These are phyloP conservation scores for Prochilodus magdalenae DNA, from an alignment of 2,113 vertebrate species.

Conservation along the genomic window DNA sequence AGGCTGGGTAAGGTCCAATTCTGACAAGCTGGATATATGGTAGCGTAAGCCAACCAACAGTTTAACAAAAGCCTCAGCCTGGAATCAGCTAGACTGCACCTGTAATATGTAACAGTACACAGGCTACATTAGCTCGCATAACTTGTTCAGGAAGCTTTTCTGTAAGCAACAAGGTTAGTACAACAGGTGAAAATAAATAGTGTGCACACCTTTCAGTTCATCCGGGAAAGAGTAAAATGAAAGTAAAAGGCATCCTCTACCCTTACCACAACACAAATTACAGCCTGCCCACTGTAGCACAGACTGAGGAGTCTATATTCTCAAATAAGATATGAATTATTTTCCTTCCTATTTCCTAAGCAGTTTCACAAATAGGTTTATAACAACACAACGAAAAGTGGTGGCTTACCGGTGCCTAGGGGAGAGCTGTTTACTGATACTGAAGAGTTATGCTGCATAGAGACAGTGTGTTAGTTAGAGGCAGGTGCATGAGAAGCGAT, in stretches of 20 bases:
- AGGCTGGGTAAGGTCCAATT: background rate
- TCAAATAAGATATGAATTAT: background rate
- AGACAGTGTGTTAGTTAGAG: background rate
- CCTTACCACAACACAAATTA: background rate
- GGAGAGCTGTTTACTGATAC: background rate
- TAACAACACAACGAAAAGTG: background rate
- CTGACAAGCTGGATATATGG: background rate
- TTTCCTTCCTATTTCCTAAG: background rate
- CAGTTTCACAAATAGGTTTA: background rate
- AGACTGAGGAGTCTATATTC: background rate
- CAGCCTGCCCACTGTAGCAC: background rate
- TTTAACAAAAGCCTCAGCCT: background rate
- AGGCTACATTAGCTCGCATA: background rate
- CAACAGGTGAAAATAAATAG: background rate
- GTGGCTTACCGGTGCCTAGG: slow-evolving; percentile 36
- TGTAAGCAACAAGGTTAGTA: background rate
- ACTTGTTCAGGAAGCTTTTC: background rate
- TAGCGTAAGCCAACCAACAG: background rate
- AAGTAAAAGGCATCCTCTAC: background rate
- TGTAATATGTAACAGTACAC: background rate
- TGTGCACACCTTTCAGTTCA: background rate
- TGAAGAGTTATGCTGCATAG: background rate
- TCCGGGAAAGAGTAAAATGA: slow-evolving; percentile 9
- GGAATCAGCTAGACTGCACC: background rate
- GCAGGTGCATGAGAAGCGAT: slow-evolving; percentile 21